Percentiles rank a stretch among this genome's conserved stretches.
phyloP scores from a whole-genome alignment of 2,888 invertebrate species.

The Synanthedon formicaeformis region DNA sequence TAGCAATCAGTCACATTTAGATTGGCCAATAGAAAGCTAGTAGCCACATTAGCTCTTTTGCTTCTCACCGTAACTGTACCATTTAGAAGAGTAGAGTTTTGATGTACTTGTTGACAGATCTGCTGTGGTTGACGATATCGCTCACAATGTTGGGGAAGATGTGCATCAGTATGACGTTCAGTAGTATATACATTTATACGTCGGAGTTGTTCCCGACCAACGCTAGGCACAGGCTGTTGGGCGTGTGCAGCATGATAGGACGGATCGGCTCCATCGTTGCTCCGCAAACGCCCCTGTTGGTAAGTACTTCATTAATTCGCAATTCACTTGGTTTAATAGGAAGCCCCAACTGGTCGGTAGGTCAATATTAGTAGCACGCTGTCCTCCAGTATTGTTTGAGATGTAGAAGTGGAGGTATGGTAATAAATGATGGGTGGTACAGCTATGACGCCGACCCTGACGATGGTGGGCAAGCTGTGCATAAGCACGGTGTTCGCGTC shows the following conservation, averaged over 20 bases:
- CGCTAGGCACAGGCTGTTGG: constrained; percentile 63
- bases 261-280: constrained; percentile 72
- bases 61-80: too few relatives aligned
- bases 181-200: constrained; percentile 63
- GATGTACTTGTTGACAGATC: constrained; percentile 2
- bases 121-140: constrained; percentile 3
- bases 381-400: too few relatives aligned
- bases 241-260: constrained; percentile 67
- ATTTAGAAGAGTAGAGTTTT: too few relatives aligned
- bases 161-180: constrained; percentile 65
- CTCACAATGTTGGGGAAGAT: constrained; percentile 54
- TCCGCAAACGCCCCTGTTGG: constrained; percentile 76
- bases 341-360: neutral
- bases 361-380: too few relatives aligned
- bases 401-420: too few relatives aligned
- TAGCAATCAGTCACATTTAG: neutral
- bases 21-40: neutral
- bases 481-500: constrained; percentile 72
- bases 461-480: constrained; percentile 67
- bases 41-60: too few relatives aligned
- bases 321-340: too few relatives aligned
- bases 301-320: constrained; percentile 21
- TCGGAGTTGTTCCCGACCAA: constrained; percentile 70
- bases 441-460: constrained; percentile 6
- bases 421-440: too few relatives aligned